Base-by-base conservation (phyloP, 2,888 invertebrate species). In the Aphodius granarius region DNA sequence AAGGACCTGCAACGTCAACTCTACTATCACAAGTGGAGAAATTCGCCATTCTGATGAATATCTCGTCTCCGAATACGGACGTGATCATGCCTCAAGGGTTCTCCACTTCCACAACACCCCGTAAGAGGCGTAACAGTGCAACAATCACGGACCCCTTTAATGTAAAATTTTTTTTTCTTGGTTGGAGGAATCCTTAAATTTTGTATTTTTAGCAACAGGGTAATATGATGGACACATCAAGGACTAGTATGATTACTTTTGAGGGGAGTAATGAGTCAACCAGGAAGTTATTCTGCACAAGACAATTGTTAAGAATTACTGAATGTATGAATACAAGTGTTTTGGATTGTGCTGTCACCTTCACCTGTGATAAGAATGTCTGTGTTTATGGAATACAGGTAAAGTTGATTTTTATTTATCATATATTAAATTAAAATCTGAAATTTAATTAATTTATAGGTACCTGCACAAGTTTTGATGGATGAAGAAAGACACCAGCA, bases 31-130 rank as follows among this genome's bases (percentile, higher is more conserved):
- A 94, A 85, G 90, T 94, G 0, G 95, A 96, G 84, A 92, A 94
- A 15, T 93, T 95, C 83, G 91, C 94, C 0, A 93, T 96, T 75
- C 88, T 96, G 0, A 94, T 95, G 91, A 95, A 95, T 85, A 94
- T 95, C 77, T 91, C 94, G 18, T 94, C 94, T 18, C 91, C 92
- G 19, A 90, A 89, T 71, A 88, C 90, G n/a, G 91, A 92, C 72
- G 90, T 91, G 76, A 88, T 92, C 1, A 92, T 95, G 92, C 95
- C 95, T 0, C 89, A 89, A 18, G 94, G 93, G 0, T 95, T 95
- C 86, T 93, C 92, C 5, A 89, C 89, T 0, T 91, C 87, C 3
- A 75, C 77, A 22, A 62, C 74, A 13, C 74, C 66, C 17, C 71
- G 77, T 63, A 68, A 22, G 22, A 6, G 68, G 3, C 13, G 66